Evolutionary conservation across 2,113 vertebrate genomes (phyloP), one percentile per base, ranked within the genome.

Genomic region (Atherinomorus stipes): DNA sequence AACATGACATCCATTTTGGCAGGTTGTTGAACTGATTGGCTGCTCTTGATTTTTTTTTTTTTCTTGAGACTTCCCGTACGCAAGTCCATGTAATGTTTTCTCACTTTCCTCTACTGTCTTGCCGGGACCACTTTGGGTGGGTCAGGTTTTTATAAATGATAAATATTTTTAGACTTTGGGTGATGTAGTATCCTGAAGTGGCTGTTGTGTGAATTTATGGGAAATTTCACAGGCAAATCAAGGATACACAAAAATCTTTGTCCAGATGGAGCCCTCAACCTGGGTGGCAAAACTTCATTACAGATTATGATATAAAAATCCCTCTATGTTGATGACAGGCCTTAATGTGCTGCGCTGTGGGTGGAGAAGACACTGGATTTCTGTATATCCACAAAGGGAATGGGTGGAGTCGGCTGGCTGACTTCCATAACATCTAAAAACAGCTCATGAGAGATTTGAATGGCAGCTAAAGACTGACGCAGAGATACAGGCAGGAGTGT

Each of bases 351-450:
- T 34, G 66, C 38, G 38, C 15, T 22, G 63, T 58, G 22, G 62
- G 45, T 61, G 51, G 38, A 64, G 28, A 78, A 71, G 60, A 80
- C 71, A 72, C 42, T 19, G 59, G n/a, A 22, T 58, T 40, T 64
- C 31, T 58, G 53, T 38, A 15, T 21, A 22, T 37, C 68, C 61
- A 80, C 50, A 50, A 26, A 69, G 42, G 63, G 71, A 64, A 50
- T 1, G 25, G 63, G 15, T 53, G 73, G 64, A 57, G 72, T 50
- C 63, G 42, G n/a, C 56, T 80, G 85, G 78, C 71, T 51, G 51
- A 66, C 71, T 22, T 81, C 81, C 84, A 71, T 1, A 0, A 63
- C 18, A 1, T 85, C 80, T 79, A 85, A 85, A 90, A 78, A 70
- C 64, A 56, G 61, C 70, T 73, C 44, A 47, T 11, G 47, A 74